Base-by-base conservation (phyloP, 2,113 vertebrate species). In the Centropus unirufus region DNA sequence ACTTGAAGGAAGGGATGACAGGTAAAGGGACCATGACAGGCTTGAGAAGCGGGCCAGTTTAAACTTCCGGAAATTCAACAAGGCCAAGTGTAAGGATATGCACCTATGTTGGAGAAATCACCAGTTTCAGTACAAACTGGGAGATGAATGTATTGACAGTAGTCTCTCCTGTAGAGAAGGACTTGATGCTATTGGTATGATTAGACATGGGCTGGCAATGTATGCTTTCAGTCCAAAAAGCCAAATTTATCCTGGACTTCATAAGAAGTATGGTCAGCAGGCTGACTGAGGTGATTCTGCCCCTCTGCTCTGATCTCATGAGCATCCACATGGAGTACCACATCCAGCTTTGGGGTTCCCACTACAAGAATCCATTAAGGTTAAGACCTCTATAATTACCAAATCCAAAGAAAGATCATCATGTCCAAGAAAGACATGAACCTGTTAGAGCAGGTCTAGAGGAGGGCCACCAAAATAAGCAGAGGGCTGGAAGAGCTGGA, bases 241-340 rank as follows among this genome's bases (percentile, higher is more conserved):
- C 13, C 6, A 36, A 2, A 0, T 0, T 0, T n/a, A 21, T n/a
- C 57, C 27, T 79, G n/a, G 24, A 14, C 29, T 90, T 24, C 26
- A 24, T 36, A 3, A 70, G 2, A 36, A 57, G 24, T 0, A 1
- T 46, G 27, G 4, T 5, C 61, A 47, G 24, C 30, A 78, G 36
- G 36, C 10, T 1, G 2, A 75, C 12, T 27, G 16, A 51, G 4
- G 8, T 23, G 36, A 46, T 82, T 70, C n/a, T 54, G 3, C 8
- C 18, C 13, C 18, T 66, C 61, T 78, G 2, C n/a, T 66, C 18
- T 0, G 0, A 1, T 32, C 16, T 63, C 0, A 0, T 63, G 52
- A 78, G 15, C 44, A 8, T 6, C 4, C 19, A 44, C 6, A 9
- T 55, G 58, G 13, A 24, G 4, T 75, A 4, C 9, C 72, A 5